A percentile compares a stretch with the other conserved stretches of the same genome.
Conservation (phyloP, 2,113 vertebrate species). For the Dendrocopos noguchii region DNA sequence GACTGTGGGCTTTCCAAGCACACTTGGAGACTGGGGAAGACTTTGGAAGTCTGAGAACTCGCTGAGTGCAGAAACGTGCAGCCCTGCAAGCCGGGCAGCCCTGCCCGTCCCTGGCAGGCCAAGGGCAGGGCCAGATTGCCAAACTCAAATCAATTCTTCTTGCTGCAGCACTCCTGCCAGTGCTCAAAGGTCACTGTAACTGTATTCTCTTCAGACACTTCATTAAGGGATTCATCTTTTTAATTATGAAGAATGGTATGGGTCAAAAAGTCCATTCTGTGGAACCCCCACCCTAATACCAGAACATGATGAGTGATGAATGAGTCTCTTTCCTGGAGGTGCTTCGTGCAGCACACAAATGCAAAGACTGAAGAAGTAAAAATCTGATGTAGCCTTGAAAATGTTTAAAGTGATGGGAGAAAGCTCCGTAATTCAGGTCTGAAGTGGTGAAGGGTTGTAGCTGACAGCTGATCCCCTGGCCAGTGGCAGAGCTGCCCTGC, state of each 20-base stretch:
- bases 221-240: slow-evolving; percentile 37
- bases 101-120: neutral
- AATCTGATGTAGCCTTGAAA: neutral
- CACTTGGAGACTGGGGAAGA: neutral
- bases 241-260: slow-evolving; percentile 9
- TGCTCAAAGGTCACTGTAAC: neutral
- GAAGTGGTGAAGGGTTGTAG: neutral
- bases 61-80: neutral
- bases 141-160: neutral
- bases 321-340: neutral
- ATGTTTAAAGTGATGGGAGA: neutral
- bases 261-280: slow-evolving; percentile 16
- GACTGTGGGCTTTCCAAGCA: neutral
- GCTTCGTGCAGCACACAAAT: neutral
- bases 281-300: neutral
- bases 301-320: slow-evolving; percentile 29
- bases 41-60: neutral
- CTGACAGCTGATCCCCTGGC: neutral
- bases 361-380: neutral
- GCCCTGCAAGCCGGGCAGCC: neutral
- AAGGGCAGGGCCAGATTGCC: neutral
- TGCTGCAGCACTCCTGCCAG: neutral
- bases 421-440: neutral
- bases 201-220: slow-evolving; percentile 20
- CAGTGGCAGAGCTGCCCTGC: neutral